phyloP scores from a whole-genome alignment of 2,113 vertebrate genomes.

The Pomatorhinus ruficollis region DNA sequence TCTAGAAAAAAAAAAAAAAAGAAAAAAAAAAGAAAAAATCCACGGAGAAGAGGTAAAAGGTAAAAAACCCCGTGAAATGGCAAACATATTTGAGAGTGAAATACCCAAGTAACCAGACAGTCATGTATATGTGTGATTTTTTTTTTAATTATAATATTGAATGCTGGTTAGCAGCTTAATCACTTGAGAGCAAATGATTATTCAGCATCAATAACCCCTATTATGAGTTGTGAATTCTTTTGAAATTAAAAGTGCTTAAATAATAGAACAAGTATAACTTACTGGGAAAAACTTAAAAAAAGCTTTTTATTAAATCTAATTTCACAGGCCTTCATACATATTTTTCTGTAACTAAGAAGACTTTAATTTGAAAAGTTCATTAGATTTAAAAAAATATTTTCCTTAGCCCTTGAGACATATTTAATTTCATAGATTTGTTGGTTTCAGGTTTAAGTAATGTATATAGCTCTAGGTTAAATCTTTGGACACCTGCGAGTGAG shows the following conservation, averaged over 20 bases:
- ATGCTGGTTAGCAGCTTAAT: background rate
- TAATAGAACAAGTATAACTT: background rate
- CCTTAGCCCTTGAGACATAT: background rate
- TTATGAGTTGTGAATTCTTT: background rate
- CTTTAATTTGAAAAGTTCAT: background rate
- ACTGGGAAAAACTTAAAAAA: background rate
- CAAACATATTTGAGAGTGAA: background rate
- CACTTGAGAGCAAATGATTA: background rate
- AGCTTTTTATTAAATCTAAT: background rate
- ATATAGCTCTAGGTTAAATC: background rate
- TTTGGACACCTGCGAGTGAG: background rate
- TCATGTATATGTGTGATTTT: background rate
- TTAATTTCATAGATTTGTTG: background rate
- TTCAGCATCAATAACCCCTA: background rate
- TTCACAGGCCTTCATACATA: background rate
- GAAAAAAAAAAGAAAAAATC: background rate
- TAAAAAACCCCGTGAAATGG: background rate
- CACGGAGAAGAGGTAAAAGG: background rate
- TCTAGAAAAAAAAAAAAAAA: background rate
- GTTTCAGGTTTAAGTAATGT: background rate
- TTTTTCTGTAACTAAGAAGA: background rate
- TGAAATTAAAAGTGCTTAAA: background rate
- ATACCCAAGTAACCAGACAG: background rate
- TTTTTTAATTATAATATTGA: background rate
- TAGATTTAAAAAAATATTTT: background rate